These are phyloP conservation scores for Limnephilus auricula DNA, from an alignment of 2,888 invertebrate genomes.

Conservation along the genomic window DNA sequence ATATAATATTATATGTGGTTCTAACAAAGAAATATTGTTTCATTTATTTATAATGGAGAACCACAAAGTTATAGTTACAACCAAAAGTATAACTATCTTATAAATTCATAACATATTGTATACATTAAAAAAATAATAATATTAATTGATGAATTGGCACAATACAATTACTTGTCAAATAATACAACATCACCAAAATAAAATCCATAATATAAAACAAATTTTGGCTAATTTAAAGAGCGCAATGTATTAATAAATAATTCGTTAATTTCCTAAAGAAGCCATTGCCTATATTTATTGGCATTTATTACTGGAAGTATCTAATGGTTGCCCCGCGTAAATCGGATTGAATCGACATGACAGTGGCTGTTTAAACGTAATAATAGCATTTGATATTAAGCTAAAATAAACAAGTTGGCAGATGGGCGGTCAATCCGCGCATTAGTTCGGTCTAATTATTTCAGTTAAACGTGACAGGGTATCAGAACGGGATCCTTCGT, in stretches of 20 bases:
- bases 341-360: background rate
- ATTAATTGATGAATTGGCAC: background rate
- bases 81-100: background rate
- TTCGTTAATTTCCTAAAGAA: background rate
- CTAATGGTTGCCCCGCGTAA: background rate
- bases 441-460: conserved; percentile 51
- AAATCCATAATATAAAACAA: background rate
- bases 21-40: too few species aligned
- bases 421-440: conserved; percentile 6
- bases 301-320: background rate
- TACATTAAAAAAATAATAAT: too few species aligned
- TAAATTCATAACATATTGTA: background rate
- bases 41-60: too few species aligned
- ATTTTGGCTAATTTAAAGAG: background rate
- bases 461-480: conserved; percentile 55
- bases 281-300: background rate
- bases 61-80: too few species aligned
- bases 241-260: background rate
- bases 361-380: background rate
- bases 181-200: background rate
- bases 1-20: too few species aligned
- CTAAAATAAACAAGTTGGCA: conserved; percentile 37
- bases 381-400: conserved; percentile 18
- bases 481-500: conserved; percentile 42
- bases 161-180: background rate